Conservation (phyloP, 2,888 invertebrate genomes). For the Drosophila suboccidentalis region DNA sequence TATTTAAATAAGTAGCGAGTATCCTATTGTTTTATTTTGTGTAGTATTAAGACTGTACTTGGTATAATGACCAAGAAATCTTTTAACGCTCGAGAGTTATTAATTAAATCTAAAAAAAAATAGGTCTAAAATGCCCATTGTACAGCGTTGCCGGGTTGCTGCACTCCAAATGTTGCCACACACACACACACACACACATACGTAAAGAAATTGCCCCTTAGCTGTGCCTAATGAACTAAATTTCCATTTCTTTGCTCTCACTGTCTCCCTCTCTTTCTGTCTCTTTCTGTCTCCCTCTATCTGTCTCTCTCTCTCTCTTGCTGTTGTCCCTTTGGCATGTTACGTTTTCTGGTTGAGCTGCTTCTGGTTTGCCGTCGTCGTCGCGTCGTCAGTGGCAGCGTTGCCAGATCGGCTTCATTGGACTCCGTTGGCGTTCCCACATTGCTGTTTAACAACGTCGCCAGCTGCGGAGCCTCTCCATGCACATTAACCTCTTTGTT, state of each 20-base stretch:
- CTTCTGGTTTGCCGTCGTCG: slow-evolving; percentile 23
- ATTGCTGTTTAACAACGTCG: slow-evolving; percentile 54
- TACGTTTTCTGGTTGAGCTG: slow-evolving; percentile 58
- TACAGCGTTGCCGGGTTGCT: slow-evolving; percentile 32
- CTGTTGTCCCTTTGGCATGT: slow-evolving; percentile 9
- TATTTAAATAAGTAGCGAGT: too few relatives aligned
- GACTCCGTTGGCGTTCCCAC: slow-evolving; percentile 36
- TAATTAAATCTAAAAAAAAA: not conserved
- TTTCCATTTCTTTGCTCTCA: slow-evolving; percentile 56
- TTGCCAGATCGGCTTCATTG: slow-evolving; percentile 36
- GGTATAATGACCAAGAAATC: too few relatives aligned
- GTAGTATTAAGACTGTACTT: too few relatives aligned
- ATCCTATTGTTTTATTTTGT: too few relatives aligned
- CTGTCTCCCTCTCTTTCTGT: not conserved
- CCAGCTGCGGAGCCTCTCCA: slow-evolving; percentile 29
- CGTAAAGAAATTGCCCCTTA: slow-evolving; percentile 37
- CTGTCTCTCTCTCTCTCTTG: slow-evolving; percentile 7
- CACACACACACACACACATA: slow-evolving; percentile 7
- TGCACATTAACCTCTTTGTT: slow-evolving; percentile 80
- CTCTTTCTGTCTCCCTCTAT: not conserved
- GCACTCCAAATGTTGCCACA: slow-evolving; percentile 49
- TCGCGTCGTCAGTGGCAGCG: slow-evolving; percentile 13
- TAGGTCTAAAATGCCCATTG: not conserved
- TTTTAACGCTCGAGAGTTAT: too few relatives aligned
- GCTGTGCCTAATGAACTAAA: slow-evolving; percentile 74